Evolutionary conservation across 2,888 invertebrate species (phyloP).

Genomic region (Adelphocoris suturalis): DNA sequence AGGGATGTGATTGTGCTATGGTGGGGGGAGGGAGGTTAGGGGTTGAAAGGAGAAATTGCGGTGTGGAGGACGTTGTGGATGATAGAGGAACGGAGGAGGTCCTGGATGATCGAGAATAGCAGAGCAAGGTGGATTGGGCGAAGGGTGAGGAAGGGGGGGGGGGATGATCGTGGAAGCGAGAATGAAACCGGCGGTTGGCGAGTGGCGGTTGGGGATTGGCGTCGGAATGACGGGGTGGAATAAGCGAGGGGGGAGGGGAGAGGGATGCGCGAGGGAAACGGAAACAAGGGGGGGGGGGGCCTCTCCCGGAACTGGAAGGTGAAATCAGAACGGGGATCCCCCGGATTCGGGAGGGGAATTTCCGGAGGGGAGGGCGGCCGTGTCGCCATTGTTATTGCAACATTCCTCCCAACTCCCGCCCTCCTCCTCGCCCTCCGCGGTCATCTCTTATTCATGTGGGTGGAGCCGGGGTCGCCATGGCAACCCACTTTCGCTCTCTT

Average conservation of each 20-base stretch:
- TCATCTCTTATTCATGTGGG: slow-evolving; percentile 65
- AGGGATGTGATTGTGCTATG: neutral
- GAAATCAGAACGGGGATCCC: slow-evolving; percentile 44
- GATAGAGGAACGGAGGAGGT: neutral
- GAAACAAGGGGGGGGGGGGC: neutral
- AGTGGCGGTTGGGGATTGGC: neutral
- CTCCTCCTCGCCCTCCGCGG: neutral
- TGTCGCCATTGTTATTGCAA: slow-evolving; percentile 64
- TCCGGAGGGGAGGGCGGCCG: slow-evolving; percentile 5
- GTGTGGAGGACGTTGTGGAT: slow-evolving; percentile 26
- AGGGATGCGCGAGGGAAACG: neutral
- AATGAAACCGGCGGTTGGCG: neutral
- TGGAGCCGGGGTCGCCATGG: slow-evolving; percentile 62
- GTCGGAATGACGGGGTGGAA: neutral
- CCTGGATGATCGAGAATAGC: neutral
- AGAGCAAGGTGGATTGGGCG: neutral
- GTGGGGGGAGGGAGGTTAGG: neutral
- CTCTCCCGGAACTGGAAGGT: slow-evolving; percentile 33
- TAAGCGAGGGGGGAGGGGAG: neutral
- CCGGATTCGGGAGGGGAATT: neutral
- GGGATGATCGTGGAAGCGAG: slow-evolving; percentile 5
- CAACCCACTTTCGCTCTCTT: slow-evolving; percentile 51
- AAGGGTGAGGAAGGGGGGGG: neutral
- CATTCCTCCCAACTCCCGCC: slow-evolving; percentile 25
- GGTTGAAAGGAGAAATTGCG: slow-evolving; percentile 31